A percentile compares a stretch with the other conserved stretches of the same genome.
Conservation (phyloP, 2,797 vertebrate genomes). For the Coregonus ussuriensis region DNA sequence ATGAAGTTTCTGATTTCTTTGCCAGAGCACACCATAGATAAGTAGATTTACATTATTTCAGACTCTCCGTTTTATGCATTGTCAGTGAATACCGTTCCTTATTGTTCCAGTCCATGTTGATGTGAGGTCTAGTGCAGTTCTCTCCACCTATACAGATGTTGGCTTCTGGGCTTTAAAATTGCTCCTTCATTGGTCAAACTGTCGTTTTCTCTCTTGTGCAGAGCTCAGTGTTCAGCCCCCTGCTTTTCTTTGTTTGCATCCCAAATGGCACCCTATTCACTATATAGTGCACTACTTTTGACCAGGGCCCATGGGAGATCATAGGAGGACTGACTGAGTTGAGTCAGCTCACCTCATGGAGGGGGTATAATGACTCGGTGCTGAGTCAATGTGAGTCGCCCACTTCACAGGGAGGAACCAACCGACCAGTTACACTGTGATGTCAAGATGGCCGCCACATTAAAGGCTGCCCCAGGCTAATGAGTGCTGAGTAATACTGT, state of each 20-base stretch:
- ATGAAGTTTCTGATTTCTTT: neutral
- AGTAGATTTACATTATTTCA: neutral
- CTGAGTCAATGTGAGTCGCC: conserved; percentile 40
- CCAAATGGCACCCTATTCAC: too few relatives aligned
- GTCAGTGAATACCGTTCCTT: neutral
- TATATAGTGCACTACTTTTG: too few relatives aligned
- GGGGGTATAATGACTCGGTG: conserved; percentile 32
- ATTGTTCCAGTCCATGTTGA: neutral
- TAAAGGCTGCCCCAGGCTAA: conserved; percentile 42
- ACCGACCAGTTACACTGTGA: conserved; percentile 35
- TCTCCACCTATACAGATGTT: neutral
- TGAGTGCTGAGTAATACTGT: conserved; percentile 32
- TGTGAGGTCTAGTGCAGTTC: neutral
- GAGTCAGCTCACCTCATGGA: conserved; percentile 31
- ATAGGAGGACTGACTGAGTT: conserved; percentile 12
- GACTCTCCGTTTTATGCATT: neutral
- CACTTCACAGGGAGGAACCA: conserved; percentile 32
- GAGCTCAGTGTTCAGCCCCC: neutral
- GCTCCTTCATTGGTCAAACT: neutral
- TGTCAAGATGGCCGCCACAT: conserved; percentile 38
- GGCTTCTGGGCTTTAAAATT: too few relatives aligned
- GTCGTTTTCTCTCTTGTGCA: neutral
- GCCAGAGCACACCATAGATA: neutral
- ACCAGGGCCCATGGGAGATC: too few relatives aligned
- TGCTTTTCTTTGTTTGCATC: too few relatives aligned